Evolutionary conservation across 2,797 vertebrate genomes (phyloP).

Genomic region (Odontamblyopus lacepedii): DNA sequence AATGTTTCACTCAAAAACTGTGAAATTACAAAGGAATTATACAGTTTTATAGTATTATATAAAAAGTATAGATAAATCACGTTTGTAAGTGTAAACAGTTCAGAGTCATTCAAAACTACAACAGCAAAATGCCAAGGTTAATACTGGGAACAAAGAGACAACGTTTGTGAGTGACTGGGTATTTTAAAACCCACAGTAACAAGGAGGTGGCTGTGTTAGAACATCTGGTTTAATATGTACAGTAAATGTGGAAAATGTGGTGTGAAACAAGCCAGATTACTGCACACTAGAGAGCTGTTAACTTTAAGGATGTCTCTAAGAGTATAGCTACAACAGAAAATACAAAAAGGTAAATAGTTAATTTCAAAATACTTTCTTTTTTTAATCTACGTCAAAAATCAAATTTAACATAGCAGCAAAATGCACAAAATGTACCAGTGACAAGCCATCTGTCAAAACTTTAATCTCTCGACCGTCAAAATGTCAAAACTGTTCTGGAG

Average conservation of each 20-base stretch:
- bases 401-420: neutral
- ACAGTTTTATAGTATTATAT: no score
- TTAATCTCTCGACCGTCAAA: constrained; percentile 12
- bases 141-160: neutral
- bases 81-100: no score
- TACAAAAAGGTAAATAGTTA: neutral
- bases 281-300: no score
- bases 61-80: no score
- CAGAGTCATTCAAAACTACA: neutral
- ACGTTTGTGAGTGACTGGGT: neutral
- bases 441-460: constrained; percentile 8
- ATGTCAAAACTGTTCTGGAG: constrained; percentile 6
- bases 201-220: neutral
- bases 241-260: no score
- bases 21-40: no score
- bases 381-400: no score
- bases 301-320: no score
- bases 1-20: no score
- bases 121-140: neutral
- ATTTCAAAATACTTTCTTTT: neutral
- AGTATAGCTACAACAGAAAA: neutral
- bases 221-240: no score
- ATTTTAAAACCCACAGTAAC: neutral
- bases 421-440: neutral
- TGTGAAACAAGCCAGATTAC: no score